Conservation (phyloP, 2,888 invertebrate genomes). For the Sclerodermus sp. region DNA sequence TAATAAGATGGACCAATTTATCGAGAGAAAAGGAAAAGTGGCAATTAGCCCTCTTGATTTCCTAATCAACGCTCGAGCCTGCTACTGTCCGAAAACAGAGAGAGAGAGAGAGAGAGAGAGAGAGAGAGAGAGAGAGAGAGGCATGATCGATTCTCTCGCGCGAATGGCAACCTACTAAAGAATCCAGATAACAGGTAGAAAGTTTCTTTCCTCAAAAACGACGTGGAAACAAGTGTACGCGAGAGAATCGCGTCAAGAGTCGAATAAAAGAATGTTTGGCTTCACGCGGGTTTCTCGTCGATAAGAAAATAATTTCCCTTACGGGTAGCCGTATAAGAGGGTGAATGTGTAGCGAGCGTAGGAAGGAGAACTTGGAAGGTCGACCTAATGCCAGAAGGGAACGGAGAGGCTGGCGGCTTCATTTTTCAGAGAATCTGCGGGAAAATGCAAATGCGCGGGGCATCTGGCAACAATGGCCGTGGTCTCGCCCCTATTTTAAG, state of each 20-base stretch:
- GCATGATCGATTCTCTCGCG: no score
- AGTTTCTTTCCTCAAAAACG: no score
- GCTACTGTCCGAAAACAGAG: background rate
- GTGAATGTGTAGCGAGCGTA: background rate
- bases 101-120: background rate
- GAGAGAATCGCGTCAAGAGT: no score
- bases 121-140: constrained; percentile 3
- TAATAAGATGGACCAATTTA: constrained; percentile 55
- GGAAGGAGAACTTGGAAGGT: constrained; percentile 16
- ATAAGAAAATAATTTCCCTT: constrained; percentile 2
- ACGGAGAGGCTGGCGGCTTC: constrained; percentile 35
- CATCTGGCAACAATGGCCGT: constrained; percentile 59
- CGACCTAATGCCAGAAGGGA: constrained; percentile 30
- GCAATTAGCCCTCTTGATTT: background rate
- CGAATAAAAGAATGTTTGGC: no score
- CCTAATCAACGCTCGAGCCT: background rate
- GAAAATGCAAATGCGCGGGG: constrained; percentile 57
- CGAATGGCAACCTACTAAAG: no score
- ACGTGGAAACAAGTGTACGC: no score
- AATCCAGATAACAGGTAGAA: no score
- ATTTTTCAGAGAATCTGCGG: constrained; percentile 55
- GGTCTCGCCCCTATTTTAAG: constrained; percentile 56
- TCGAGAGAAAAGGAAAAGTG: constrained; percentile 28
- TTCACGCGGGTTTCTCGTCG: background rate
- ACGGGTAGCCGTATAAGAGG: constrained; percentile 11